These are phyloP conservation scores for mouse (Mus musculus) DNA, from an alignment of 2,113 vertebrate genomes.

Conservation along the genomic window DNA sequence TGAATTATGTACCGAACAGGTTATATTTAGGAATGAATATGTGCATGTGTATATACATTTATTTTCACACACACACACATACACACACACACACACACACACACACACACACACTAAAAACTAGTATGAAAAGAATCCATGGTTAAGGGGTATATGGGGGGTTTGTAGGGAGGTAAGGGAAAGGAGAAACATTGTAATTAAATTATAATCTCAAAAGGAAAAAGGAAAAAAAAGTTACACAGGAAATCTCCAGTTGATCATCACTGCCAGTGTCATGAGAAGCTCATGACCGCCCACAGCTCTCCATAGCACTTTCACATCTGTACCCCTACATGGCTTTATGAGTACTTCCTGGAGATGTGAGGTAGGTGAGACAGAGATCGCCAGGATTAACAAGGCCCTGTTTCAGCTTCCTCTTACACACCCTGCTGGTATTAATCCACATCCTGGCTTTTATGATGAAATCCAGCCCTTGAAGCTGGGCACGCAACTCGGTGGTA, in stretches of 20 bases:
- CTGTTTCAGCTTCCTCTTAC: conserved; percentile 9
- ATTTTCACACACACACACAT: neutral
- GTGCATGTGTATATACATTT: too few species aligned
- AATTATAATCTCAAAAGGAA: neutral
- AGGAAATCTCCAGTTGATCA: neutral
- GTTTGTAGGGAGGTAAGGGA: neutral
- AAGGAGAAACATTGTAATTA: neutral
- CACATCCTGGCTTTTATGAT: neutral
- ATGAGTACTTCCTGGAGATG: neutral
- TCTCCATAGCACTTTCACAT: neutral
- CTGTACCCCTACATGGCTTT: neutral
- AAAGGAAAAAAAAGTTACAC: neutral
- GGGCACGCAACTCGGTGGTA: neutral
- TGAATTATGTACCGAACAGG: neutral
- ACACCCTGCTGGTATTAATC: neutral
- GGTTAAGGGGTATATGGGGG: neutral
- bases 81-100: neutral
- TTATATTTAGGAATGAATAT: neutral
- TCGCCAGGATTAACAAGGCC: neutral
- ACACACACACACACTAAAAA: neutral
- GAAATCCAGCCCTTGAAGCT: neutral
- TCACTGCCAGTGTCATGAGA: neutral
- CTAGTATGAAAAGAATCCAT: neutral
- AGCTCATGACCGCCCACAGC: neutral
- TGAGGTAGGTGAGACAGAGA: neutral